Evolutionary conservation across 2,888 invertebrate species (phyloP).

Genomic region (Cremastinae sp.): DNA sequence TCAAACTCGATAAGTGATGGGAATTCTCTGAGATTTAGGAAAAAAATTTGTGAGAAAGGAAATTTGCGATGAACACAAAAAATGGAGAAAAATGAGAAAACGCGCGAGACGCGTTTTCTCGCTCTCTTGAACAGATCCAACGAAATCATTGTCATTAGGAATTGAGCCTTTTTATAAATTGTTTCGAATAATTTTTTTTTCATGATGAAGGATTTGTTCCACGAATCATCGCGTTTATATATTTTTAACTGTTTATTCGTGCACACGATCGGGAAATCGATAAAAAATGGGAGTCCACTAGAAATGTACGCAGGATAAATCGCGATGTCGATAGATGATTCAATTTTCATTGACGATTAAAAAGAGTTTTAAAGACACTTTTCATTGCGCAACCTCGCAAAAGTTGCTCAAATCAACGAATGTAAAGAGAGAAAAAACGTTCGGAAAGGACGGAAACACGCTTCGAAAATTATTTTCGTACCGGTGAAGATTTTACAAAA

Average conservation of each 20-base stretch:
- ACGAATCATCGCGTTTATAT: no score
- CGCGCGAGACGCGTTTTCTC: not conserved
- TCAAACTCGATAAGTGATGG: conserved; percentile 84
- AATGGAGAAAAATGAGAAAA: conserved; percentile 9
- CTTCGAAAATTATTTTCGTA: conserved; percentile 52
- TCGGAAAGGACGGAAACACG: conserved; percentile 28
- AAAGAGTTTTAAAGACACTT: conserved; percentile 17
- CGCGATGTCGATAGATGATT: no score
- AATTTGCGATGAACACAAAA: conserved; percentile 7
- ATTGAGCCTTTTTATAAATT: conserved; percentile 41
- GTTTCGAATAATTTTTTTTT: not conserved
- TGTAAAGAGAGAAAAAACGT: conserved; percentile 17
- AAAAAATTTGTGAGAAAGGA: conserved; percentile 22
- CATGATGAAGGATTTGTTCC: not conserved
- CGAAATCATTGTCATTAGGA: conserved; percentile 28
- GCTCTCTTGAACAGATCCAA: not conserved
- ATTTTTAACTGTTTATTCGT: no score
- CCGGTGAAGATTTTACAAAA: conserved; percentile 30
- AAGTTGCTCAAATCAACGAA: conserved; percentile 59
- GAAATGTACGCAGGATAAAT: no score
- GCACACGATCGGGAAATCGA: no score
- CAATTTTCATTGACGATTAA: no score
- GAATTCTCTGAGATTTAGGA: not conserved
- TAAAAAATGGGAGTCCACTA: no score
- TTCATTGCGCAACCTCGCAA: conserved; percentile 24